A percentile compares a stretch with the other conserved stretches of the same genome.
Evolutionary conservation across 2,113 vertebrate genomes (phyloP).

Genomic region (Zosterops lateralis): DNA sequence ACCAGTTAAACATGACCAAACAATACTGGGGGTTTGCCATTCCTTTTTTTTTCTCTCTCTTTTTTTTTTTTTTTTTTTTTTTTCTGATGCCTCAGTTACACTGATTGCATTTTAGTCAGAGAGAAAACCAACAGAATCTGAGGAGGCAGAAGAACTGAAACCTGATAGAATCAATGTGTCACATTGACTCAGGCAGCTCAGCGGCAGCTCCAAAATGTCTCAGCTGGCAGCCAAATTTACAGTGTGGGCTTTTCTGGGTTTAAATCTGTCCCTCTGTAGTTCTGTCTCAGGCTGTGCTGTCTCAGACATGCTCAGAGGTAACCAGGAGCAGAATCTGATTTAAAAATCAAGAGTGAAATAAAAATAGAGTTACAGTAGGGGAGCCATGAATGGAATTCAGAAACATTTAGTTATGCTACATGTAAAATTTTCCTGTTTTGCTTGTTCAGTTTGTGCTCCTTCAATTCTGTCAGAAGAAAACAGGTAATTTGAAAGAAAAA

Average conservation of each 20-base stretch:
- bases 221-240: neutral
- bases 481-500: neutral
- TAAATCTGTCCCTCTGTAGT: neutral
- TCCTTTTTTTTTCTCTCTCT: neutral
- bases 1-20: neutral
- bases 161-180: neutral
- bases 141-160: neutral
- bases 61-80: too few relatives aligned
- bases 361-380: neutral
- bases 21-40: neutral
- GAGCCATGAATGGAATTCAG: neutral
- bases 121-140: neutral
- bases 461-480: fast-evolving
- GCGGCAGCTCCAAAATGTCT: neutral
- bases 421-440: neutral
- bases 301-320: neutral
- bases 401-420: neutral
- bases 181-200: neutral
- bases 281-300: fast-evolving
- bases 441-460: neutral
- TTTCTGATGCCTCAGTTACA: neutral
- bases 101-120: neutral
- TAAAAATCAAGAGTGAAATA: neutral
- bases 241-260: neutral
- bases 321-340: neutral